Base-by-base conservation (phyloP, 92 coral and sea anemone genomes). In the Paragorgia papillata region DNA sequence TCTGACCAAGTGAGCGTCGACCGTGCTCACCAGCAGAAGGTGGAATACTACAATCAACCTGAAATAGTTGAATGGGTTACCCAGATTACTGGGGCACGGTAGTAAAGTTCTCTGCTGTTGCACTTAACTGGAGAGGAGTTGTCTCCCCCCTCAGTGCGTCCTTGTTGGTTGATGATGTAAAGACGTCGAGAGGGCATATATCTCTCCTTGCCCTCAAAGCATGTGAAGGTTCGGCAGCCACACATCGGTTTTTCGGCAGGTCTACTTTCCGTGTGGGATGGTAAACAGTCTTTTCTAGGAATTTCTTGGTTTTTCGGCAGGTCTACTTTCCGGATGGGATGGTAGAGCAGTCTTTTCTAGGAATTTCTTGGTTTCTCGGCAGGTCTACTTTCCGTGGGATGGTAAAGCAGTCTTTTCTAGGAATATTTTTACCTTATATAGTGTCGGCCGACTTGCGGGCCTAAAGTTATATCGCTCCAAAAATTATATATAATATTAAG, bases 41-140 rank as follows among this genome's bases (percentile, higher is more conserved):
- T 63, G 65, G 49, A 39, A 18, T 79, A 79, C 43, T 66, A 79
- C 40, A 33, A 65, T 37, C 64, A 65, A 56, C 66, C 53, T 24
- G 76, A 34, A 25, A 54, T 66, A 9, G 18, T 31, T 33, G 74
- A 78, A n/a, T 78, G 78, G 83, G 77, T 78, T 37, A 37, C 34
- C 24, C 54, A 54, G 21, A 8, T 39, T 26, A 43, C 77, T 1
- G 70, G 74, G 35, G 18, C 20, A 15, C 3, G 2, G 40, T 33
- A 12, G 78, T 78, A n/a, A 53, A 30, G 22, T 65, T 66, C 18
- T 44, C 74, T 48, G 83, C 79, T 57, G 33, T 46, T 17, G 83
- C 83, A 8, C 76, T 56, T 69, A 35, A 58, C 8, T 76, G 81
- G 81, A 19, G 74, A 24, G 81, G 81, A 6, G 69, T 77, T 46